Percentiles rank a stretch among this genome's conserved stretches.
These are phyloP conservation scores for Drosophila infuscata DNA, from an alignment of 2,888 invertebrate genomes.

Conservation along the genomic window DNA sequence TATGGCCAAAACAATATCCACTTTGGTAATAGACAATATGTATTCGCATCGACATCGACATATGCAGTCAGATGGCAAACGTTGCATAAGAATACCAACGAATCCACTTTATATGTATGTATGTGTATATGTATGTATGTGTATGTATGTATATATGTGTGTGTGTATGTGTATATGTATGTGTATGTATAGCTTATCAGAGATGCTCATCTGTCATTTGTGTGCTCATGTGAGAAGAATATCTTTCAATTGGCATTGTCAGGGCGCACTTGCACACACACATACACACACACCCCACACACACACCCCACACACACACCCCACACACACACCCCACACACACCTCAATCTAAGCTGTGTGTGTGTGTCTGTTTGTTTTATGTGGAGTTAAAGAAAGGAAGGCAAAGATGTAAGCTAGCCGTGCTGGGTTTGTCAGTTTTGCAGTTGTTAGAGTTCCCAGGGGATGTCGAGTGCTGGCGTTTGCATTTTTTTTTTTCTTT, in stretches of 20 bases:
- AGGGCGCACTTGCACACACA: conserved; percentile 19
- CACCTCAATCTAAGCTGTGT: conserved; percentile 61
- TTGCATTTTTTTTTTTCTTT: conserved; percentile 45
- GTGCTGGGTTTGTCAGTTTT: conserved; percentile 18
- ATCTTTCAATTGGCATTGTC: conserved; percentile 70
- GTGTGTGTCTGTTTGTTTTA: conserved; percentile 8
- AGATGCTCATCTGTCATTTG: conserved; percentile 59
- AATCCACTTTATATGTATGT: conserved; percentile 31
- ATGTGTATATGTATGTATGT: neutral
- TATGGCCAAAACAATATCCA: conserved; percentile 7
- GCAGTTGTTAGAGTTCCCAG: conserved; percentile 53
- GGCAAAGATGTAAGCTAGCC: conserved; percentile 50
- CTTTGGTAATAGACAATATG: conserved; percentile 16
- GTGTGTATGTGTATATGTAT: neutral
- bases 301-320: too few species aligned
- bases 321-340: neutral
- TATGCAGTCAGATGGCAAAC: conserved; percentile 26
- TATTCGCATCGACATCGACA: conserved; percentile 3
- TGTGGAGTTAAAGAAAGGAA: neutral
- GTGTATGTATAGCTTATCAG: conserved; percentile 42
- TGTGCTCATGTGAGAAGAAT: conserved; percentile 58
- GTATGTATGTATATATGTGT: neutral
- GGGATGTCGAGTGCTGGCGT: conserved; percentile 57
- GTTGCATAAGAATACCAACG: conserved; percentile 33
- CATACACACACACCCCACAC: too few species aligned